phyloP scores from a whole-genome alignment of 2,797 vertebrate species.

The Cheirogaleus major region DNA sequence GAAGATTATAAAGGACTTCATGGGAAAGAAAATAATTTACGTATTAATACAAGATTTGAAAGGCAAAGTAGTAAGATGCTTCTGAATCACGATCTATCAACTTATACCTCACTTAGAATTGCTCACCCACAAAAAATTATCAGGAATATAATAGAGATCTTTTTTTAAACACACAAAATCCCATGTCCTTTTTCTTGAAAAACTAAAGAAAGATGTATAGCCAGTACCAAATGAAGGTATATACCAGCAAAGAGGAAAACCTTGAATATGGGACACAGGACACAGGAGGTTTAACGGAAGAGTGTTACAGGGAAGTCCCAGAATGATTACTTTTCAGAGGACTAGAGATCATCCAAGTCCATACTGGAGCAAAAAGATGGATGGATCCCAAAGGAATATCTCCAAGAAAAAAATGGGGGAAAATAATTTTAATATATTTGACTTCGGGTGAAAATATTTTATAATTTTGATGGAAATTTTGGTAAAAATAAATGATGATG shows the following conservation, averaged over 20 bases:
- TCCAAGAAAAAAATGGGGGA: background rate
- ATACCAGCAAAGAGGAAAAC: background rate
- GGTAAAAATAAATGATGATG: background rate
- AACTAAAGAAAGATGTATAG: background rate
- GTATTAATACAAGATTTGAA: background rate
- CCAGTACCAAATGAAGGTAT: background rate
- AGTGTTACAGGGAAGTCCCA: background rate
- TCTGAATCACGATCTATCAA: background rate
- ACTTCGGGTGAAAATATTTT: background rate
- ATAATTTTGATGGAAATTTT: background rate
- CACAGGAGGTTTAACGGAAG: background rate
- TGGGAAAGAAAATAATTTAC: background rate
- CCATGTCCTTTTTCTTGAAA: background rate
- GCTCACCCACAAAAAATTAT: background rate
- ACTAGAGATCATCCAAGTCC: background rate
- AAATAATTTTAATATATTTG: background rate
- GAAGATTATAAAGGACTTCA: background rate
- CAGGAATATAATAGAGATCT: background rate
- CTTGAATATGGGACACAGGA: background rate
- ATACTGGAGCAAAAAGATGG: background rate
- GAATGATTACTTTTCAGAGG: background rate
- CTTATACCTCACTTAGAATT: background rate
- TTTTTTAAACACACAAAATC: background rate
- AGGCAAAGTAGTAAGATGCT: background rate
- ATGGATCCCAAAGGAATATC: background rate